These are phyloP conservation scores for Euura lappo DNA, from an alignment of 1,140 invertebrate genomes.

Conservation along the genomic window DNA sequence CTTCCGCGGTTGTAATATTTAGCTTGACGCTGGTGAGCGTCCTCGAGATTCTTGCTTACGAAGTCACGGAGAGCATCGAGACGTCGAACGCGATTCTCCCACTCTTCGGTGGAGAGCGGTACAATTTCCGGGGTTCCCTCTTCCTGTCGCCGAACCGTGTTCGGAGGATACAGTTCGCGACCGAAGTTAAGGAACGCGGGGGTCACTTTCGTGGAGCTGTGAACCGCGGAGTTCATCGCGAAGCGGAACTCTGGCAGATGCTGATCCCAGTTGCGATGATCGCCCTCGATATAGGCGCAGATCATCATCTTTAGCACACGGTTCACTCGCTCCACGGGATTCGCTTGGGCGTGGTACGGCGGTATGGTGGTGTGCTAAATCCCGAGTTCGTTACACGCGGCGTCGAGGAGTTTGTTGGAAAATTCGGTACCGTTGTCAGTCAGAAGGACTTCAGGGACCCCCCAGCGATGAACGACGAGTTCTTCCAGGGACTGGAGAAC, in stretches of 20 bases:
- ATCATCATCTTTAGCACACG: constrained; percentile 52
- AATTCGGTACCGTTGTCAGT: constrained; percentile 57
- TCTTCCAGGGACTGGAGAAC: constrained; percentile 27
- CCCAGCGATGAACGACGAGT: constrained; percentile 38
- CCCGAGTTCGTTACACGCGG: constrained; percentile 28
- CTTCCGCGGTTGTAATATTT: constrained; percentile 28
- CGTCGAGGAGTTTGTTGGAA: constrained; percentile 28
- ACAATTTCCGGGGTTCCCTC: neutral
- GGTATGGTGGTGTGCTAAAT: constrained; percentile 36
- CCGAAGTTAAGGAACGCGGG: constrained; percentile 50
- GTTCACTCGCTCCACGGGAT: constrained; percentile 55
- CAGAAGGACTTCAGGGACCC: constrained; percentile 40
- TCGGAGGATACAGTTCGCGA: constrained; percentile 38
- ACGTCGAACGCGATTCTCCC: constrained; percentile 9
- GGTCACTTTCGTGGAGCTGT: constrained; percentile 37
- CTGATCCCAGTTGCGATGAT: constrained; percentile 46
- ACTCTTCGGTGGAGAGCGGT: neutral
- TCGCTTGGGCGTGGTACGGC: constrained; percentile 51
- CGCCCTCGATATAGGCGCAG: constrained; percentile 39
- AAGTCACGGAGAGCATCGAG: neutral
- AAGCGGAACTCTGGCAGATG: constrained; percentile 38
- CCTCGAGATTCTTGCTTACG: neutral
- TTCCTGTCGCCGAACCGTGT: neutral
- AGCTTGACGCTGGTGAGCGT: constrained; percentile 3
- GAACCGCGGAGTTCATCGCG: constrained; percentile 38